phyloP scores from a whole-genome alignment of 2,113 vertebrate genomes.

The Oryzias melastigma region DNA sequence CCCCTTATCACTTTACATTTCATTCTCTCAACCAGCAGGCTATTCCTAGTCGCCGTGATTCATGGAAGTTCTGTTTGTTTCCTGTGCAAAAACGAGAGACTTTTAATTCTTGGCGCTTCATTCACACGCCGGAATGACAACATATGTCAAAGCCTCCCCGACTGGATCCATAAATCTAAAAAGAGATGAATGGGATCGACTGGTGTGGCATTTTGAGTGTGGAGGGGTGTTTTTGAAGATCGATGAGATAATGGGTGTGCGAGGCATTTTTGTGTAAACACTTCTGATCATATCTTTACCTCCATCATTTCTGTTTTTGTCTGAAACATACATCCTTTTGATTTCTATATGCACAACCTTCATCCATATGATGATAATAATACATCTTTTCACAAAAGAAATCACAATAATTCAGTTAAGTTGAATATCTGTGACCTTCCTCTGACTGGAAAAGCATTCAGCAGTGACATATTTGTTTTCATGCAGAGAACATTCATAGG shows the following conservation, averaged over 20 bases:
- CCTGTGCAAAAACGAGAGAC: neutral
- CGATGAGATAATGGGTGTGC: neutral
- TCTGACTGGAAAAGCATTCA: neutral
- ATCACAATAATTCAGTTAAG: no score
- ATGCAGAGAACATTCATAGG: neutral
- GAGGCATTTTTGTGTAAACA: neutral
- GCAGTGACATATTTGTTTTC: neutral
- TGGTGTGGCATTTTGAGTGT: conserved; percentile 21
- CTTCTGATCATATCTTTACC: neutral
- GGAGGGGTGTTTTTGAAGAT: neutral
- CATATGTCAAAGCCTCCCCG: neutral
- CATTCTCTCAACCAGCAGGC: neutral
- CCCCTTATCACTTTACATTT: conserved; percentile 26
- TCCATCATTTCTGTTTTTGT: neutral
- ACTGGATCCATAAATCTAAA: conserved; percentile 26
- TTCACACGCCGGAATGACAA: neutral
- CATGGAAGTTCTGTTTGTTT: conserved; percentile 13
- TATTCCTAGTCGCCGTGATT: conserved; percentile 3
- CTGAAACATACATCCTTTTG: no score
- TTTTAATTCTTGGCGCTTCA: neutral
- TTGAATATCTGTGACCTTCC: neutral
- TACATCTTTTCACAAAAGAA: no score
- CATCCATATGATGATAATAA: no score
- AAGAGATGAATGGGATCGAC: neutral
- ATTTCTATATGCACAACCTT: no score